phyloP scores from a whole-genome alignment of 2,888 invertebrate genomes.

The Eurytoma adleriae region DNA sequence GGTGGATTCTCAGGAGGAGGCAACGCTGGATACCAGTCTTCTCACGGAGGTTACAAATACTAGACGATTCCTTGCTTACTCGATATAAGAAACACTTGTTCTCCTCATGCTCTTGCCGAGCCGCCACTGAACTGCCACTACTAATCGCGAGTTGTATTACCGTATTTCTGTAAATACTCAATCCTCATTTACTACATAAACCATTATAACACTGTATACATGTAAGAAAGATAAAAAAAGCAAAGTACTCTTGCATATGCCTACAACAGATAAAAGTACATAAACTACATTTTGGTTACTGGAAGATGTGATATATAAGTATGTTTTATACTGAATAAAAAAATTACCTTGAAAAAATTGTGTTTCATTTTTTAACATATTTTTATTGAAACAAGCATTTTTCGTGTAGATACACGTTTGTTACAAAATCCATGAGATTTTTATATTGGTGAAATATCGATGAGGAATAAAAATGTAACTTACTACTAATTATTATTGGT shows the following conservation, averaged over 20 bases:
- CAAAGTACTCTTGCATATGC: slow-evolving; percentile 1
- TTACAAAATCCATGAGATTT: slow-evolving; percentile 16
- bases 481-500: slow-evolving; percentile 17
- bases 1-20: slow-evolving; percentile 55
- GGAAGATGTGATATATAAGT: slow-evolving; percentile 54
- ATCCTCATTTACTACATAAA: slow-evolving; percentile 22
- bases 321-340: slow-evolving; percentile 47
- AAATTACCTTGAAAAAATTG: slow-evolving; percentile 1
- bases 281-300: slow-evolving; percentile 46
- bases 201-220: slow-evolving; percentile 7
- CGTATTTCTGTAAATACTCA: slow-evolving; percentile 47
- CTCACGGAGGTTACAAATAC: slow-evolving; percentile 56
- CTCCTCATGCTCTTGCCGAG: slow-evolving; percentile 17
- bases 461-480: slow-evolving; percentile 27
- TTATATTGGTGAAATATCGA: slow-evolving; percentile 12
- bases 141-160: slow-evolving; percentile 41
- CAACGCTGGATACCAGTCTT: slow-evolving; percentile 43
- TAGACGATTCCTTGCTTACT: slow-evolving; percentile 21
- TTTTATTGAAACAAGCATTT: slow-evolving; percentile 55
- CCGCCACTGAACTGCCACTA: slow-evolving; percentile 50
- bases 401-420: slow-evolving; percentile 33
- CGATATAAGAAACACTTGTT: not conserved
- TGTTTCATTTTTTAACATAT: slow-evolving; percentile 15
- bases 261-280: slow-evolving; percentile 23
- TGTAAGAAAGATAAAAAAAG: slow-evolving; percentile 14